Evolutionary conservation across 2,113 vertebrate species (phyloP), one percentile per base, ranked within the genome.

Genomic region (Mormyrus lacerda): DNA sequence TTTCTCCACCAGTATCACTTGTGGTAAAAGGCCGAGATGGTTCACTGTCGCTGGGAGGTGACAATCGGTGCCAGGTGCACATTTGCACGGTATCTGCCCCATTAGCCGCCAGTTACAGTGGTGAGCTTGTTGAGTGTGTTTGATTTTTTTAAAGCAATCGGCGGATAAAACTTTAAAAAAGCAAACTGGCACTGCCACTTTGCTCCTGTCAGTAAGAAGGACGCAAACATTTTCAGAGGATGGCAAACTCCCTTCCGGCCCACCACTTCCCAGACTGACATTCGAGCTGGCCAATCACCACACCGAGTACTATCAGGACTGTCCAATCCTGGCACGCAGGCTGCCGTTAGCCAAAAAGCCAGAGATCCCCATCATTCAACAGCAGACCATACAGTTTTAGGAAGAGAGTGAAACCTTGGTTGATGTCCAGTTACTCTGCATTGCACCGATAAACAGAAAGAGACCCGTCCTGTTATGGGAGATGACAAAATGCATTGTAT

Each of bases 401-500:
- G 69, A 24, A 35, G 27, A 55, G 87, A 88, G 82, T n/a, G 3
- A 45, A 88, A 88, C 86, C 35, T 89, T 91, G 90, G 90, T 90
- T 79, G 89, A 51, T 39, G 50, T 92, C 90, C 91, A 90, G 35
- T 90, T 58, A 53, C 55, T 45, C 91, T 92, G 92, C 90, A 90
- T 91, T 35, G 76, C 61, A 48, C 48, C 65, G 91, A 91, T 93
- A 93, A 91, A 76, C 9, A 2, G 87, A 10, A 83, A 85, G 53
- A 50, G 44, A 51, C 31, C 50, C 35, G 83, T 83, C 50, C 89
- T 91, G 90, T 76, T 76, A 50, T 39, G 21, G 53, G 69, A 89
- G 91, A 93, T 90, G 90, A 87, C 47, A 42, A 90, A 91, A 92
- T 91, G 87, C 89, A 88, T 39, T 47, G 86, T 79, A 76, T 39